Base-by-base conservation (phyloP, 2,797 vertebrate species). In the Pangasius djambal region DNA sequence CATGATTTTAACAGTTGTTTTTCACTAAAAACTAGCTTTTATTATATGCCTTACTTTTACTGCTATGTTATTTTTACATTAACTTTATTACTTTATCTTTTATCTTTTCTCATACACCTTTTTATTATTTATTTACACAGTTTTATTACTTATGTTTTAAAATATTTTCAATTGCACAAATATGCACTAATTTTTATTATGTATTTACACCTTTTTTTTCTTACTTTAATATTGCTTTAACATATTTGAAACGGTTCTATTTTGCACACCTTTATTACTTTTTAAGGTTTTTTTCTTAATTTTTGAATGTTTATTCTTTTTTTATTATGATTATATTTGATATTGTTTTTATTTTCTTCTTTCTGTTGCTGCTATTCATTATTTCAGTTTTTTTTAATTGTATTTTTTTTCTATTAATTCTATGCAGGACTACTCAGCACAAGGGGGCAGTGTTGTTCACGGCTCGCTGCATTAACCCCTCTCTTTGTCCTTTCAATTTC, bases 391-490 rank as follows among this genome's bases (percentile, higher is more conserved):
- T 44, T 74, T 75, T 28, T 15, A 15, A 37, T 37, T 20, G 7
- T 37, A 20, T 70, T 72, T 37, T 44, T 20, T 31, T 6, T 0
- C 20, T 20, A 2, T 59, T 61, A 67, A 15, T 50, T 81, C 31
- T 72, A 61, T 57, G 40, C 15, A 37, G 31, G 13, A 63, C 55
- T 28, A 18, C 61, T 79, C 83, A 83, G 44, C 95, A 96, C 93
- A 65, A 91, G 96, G 94, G 92, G 95, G 94, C 96, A 95, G 94
- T 92, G 92, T 92, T 94, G 93, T 88, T 92, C 92, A 90, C 67
- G 82, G 90, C 86, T 92, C 25, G 79, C 87, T 78, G 87, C 86
- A 83, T 87, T 86, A 83, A 65, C 84, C 28, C 86, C 82, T 65
- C 25, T 83, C 70, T 86, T 86, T 84, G 89, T 87, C 55, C 31